Base-by-base conservation (phyloP, 2,888 invertebrate species). In the Deilephila porcellus region DNA sequence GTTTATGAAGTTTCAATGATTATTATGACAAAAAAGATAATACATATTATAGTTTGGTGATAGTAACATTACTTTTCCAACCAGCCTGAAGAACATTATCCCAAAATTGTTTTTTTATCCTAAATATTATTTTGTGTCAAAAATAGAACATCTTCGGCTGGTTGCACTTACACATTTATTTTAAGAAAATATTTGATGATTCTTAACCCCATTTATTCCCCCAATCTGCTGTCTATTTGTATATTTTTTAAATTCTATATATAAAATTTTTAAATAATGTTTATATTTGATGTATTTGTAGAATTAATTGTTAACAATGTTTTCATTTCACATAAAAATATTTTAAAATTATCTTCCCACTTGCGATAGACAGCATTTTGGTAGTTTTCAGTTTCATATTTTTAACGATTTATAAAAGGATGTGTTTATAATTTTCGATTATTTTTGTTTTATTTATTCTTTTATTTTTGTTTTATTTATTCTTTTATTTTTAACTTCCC, bases 361-460 rank as follows among this genome's bases (percentile, higher is more conserved):
- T n/a, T n/a, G 56, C 56, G 25, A 67, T 67, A 11, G 67, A 67
- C 67, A 67, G 67, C 67, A 52, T 20, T 25, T 67, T 67, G 52
- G 25, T 52, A 25, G 17, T 73, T 73, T 56, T 73, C 64, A 67
- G 56, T 73, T 60, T 32, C 56, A 37, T 70, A 32, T 63, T 37
- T 45, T 67, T 29, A 52, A 70, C 60, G 60, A 64, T 17, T 45
- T 70, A 29, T 64, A 75, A 76, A 75, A 76, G 73, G 79, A 71
- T 78, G 81, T 81, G 74, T 79, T 77, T 79, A 80, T 79, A 67
- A 78, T 76, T 74, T 71, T 73, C 32, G 62, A 62, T 62, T 72
- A 25, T 60, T 60, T 45, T n/a, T n/a, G n/a, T n/a, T n/a, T n/a
- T n/a, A n/a, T n/a, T n/a, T n/a, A n/a, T n/a, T n/a, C n/a, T n/a